These are phyloP conservation scores for Orchestia grillus DNA, from an alignment of 1,140 invertebrate species.

Conservation along the genomic window DNA sequence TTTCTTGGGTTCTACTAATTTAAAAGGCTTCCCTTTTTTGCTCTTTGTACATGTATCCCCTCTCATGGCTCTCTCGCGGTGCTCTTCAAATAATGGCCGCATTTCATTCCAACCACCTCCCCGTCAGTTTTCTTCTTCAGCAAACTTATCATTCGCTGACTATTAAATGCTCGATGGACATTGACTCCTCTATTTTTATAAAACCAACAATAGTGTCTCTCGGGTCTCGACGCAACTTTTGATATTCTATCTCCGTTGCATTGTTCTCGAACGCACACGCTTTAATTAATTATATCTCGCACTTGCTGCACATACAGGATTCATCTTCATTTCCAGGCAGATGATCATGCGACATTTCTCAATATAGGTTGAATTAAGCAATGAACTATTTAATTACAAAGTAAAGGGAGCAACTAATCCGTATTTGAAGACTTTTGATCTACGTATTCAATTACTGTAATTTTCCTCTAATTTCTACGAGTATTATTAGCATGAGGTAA, in stretches of 20 bases:
- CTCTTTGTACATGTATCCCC: background rate
- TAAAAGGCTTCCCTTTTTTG: background rate
- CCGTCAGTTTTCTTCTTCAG: background rate
- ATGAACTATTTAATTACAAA: background rate
- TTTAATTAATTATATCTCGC: no score
- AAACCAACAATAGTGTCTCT: no score
- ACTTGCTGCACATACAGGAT: no score
- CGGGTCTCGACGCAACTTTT: background rate
- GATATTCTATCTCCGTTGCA: background rate
- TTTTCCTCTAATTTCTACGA: background rate
- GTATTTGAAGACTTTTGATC: background rate
- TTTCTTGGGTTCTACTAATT: background rate
- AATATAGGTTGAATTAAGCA: background rate
- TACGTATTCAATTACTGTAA: background rate
- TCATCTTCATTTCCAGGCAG: background rate
- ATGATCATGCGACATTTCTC: background rate
- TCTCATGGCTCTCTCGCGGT: background rate
- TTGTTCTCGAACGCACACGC: background rate
- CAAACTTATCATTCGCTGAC: background rate
- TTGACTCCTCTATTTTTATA: no score
- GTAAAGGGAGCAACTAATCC: background rate
- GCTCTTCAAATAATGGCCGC: background rate
- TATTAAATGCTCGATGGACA: background rate
- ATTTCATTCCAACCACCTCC: background rate
- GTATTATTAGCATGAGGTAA: background rate